Percentiles rank a stretch among this genome's conserved stretches.
phyloP scores from a whole-genome alignment of 2,888 invertebrate species.

The Macrosoma leucophasiata region DNA sequence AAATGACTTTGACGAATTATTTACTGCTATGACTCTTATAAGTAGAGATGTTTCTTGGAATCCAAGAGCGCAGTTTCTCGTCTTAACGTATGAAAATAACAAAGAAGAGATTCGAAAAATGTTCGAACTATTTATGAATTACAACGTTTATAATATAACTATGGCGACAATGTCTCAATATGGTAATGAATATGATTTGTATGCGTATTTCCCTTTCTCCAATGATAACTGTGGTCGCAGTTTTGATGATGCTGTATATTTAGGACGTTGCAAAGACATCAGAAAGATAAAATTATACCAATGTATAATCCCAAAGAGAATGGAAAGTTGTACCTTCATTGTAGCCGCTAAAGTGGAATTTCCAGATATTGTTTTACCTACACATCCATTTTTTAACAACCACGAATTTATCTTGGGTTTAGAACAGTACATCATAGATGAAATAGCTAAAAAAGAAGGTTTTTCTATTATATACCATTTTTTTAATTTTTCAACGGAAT shows the following conservation, averaged over 20 bases:
- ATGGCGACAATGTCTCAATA: no score
- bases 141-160: conserved; percentile 7
- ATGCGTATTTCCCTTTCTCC: conserved; percentile 21
- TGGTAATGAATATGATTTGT: no score
- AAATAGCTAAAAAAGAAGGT: conserved; percentile 32
- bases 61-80: conserved; percentile 19
- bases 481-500: conserved; percentile 20
- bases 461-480: conserved; percentile 31
- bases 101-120: conserved; percentile 2
- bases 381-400: neutral
- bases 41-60: conserved; percentile 22
- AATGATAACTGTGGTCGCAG: conserved; percentile 20
- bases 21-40: conserved; percentile 1
- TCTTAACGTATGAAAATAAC: neutral
- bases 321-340: conserved; percentile 14
- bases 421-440: conserved; percentile 43
- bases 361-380: conserved; percentile 6
- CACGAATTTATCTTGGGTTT: conserved; percentile 28
- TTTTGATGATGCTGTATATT: conserved; percentile 7
- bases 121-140: conserved; percentile 4
- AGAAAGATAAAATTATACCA: conserved; percentile 5
- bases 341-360: conserved; percentile 13
- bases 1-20: conserved; percentile 4
- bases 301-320: conserved; percentile 6
- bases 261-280: conserved; percentile 14